Evolutionary conservation across 2,888 invertebrate species (phyloP).

Genomic region (Spilarctia lutea): DNA sequence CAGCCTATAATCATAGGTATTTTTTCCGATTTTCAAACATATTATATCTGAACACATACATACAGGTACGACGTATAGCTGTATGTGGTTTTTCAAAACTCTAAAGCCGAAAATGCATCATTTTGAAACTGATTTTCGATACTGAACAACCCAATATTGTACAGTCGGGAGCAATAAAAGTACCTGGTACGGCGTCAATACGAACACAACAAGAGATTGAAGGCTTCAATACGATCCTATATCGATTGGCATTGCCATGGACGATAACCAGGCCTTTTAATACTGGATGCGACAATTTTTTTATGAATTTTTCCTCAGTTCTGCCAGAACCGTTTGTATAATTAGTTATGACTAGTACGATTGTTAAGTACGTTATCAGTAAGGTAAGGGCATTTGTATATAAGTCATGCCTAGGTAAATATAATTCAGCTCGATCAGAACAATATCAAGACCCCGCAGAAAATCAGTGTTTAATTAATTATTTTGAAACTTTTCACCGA

Average conservation of each 20-base stretch:
- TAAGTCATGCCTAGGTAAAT: not conserved
- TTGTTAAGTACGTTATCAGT: not conserved
- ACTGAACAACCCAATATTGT: conserved; percentile 25
- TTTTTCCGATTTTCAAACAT: too few relatives aligned
- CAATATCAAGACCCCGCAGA: not conserved
- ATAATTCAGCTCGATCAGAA: not conserved
- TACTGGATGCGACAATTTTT: conserved; percentile 22
- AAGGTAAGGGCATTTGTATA: not conserved
- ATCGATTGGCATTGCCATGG: conserved; percentile 47
- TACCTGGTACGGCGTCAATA: conserved; percentile 27
- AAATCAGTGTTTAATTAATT: not conserved
- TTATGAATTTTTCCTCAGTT: not conserved
- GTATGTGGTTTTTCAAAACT: not conserved
- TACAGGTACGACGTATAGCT: not conserved
- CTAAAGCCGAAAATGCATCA: not conserved
- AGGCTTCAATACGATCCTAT: conserved; percentile 41
- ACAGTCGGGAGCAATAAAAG: conserved; percentile 31
- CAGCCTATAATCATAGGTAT: too few relatives aligned
- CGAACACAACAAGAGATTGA: conserved; percentile 43
- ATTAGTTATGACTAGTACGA: not conserved
- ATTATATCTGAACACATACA: too few relatives aligned
- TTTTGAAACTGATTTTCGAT: conserved; percentile 11
- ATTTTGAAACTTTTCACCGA: not conserved
- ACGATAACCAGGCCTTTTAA: conserved; percentile 8
- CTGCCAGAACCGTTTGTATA: not conserved